These are phyloP conservation scores for Endotricha flammealis DNA, from an alignment of 2,888 invertebrate genomes.

Conservation along the genomic window DNA sequence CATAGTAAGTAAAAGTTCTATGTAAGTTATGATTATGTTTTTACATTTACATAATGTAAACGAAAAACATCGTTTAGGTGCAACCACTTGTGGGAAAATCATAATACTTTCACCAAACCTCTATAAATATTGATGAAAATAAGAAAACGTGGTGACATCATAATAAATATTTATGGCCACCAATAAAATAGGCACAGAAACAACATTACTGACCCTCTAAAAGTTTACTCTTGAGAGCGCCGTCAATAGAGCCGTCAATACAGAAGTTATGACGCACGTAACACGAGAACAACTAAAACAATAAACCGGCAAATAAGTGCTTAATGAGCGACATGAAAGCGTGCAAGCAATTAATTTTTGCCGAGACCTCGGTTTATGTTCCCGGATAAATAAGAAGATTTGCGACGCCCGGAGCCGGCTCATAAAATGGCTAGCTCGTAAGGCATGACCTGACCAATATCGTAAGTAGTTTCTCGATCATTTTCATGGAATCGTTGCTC, in stretches of 20 bases:
- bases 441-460: conserved; percentile 57
- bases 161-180: no score
- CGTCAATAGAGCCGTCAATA: conserved; percentile 9
- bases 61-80: no score
- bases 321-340: conserved; percentile 61
- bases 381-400: conserved; percentile 75
- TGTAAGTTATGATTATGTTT: no score
- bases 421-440: conserved; percentile 57
- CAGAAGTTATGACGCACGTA: conserved; percentile 21
- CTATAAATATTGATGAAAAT: no score
- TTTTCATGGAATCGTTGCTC: conserved; percentile 5
- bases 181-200: no score
- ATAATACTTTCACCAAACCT: no score
- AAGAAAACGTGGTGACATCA: no score
- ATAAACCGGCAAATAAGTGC: conserved; percentile 51
- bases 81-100: no score
- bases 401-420: conserved; percentile 46
- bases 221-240: conserved; percentile 1
- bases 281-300: conserved; percentile 35
- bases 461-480: conserved; percentile 53
- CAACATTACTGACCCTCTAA: no score
- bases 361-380: conserved; percentile 71
- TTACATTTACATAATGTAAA: no score
- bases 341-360: conserved; percentile 74
- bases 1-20: no score